Percentiles rank a stretch among this genome's conserved stretches.
These are phyloP conservation scores for Nycteola revayana DNA, from an alignment of 2,888 invertebrate species.

Conservation along the genomic window DNA sequence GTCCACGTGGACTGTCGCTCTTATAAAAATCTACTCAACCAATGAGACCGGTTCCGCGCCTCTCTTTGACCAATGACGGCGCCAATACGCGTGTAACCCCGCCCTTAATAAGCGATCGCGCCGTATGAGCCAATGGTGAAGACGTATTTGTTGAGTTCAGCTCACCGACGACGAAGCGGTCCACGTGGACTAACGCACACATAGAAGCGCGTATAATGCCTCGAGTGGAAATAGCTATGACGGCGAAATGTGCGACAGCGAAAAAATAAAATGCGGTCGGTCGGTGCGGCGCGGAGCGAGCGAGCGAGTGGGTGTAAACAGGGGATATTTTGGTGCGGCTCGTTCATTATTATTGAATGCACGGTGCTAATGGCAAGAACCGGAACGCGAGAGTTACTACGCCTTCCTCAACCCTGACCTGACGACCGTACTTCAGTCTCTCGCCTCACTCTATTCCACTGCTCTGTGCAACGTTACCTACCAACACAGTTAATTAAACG, in stretches of 20 bases:
- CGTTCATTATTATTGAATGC: slow-evolving; percentile 81
- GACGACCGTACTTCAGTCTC: slow-evolving; percentile 8
- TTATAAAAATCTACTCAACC: slow-evolving; percentile 79
- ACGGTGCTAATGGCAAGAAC: slow-evolving; percentile 71
- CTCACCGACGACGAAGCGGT: slow-evolving; percentile 73
- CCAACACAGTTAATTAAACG: too few relatives aligned
- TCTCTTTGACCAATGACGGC: slow-evolving; percentile 49
- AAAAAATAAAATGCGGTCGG: slow-evolving; percentile 83
- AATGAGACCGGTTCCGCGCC: slow-evolving; percentile 49
- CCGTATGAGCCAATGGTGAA: slow-evolving; percentile 53
- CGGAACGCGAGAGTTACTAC: slow-evolving; percentile 25
- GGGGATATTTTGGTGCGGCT: slow-evolving; percentile 80
- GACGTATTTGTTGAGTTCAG: slow-evolving; percentile 57
- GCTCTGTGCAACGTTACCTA: too few relatives aligned
- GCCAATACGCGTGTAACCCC: slow-evolving; percentile 74
- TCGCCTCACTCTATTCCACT: neutral
- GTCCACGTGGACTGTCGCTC: slow-evolving; percentile 80
- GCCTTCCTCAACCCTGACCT: slow-evolving; percentile 8
- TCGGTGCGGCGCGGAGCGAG: slow-evolving; percentile 64
- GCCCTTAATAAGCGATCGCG: slow-evolving; percentile 82
- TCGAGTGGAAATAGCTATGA: slow-evolving; percentile 83
- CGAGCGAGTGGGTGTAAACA: slow-evolving; percentile 80
- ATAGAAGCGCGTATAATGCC: slow-evolving; percentile 73
- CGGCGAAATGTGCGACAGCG: slow-evolving; percentile 83
- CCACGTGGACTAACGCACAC: slow-evolving; percentile 79